Base-by-base conservation (phyloP, 2,888 invertebrate species). In the Meiosimyza decipiens region DNA sequence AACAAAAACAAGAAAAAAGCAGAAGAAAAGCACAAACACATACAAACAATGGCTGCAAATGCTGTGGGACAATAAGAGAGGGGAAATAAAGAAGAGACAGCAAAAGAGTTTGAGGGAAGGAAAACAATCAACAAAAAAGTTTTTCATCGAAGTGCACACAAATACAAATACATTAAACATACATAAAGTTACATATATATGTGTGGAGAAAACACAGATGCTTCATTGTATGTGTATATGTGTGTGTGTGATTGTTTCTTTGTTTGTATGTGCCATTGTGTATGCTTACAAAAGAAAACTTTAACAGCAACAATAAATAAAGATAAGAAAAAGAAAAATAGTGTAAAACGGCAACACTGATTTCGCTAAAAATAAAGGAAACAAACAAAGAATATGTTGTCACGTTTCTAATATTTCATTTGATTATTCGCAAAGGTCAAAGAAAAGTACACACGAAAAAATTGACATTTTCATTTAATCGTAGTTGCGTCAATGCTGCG, bases 131-230 rank as follows among this genome's bases (percentile, higher is more conserved):
- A 40, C 40, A 40, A 40, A 40, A 40, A 40, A 40, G 40, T 40
- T 40, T 40, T 40, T 40, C 40, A 40, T 40, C 40, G 40, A 40
- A 40, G 40, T 18, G 51, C 49, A 67, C 64, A 71, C 70, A 73
- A 54, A 71, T 47, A 74, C 69, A 69, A 33, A 72, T 33, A 71
- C 70, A 71, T 55, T 49, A 72, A 22, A 71, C 70, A 71, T 55
- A 73, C 15, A 65, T 50, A 74, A 49, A 69, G 52, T 66, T 33
- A 40, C 28, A 40, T 15, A 13, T 18, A 15, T n/a, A 16, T 5
- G 3, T n/a, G 40, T 69, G 64, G 55, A 68, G 72, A 57, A 52
- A 64, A 59, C 60, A 55, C 63, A 69, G 62, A 52, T 60, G 22
- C 40, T n/a, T 51, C 55, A 47, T 22, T 18, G 57, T 54, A 22